These are phyloP conservation scores for Anser brachyrhynchus DNA, from an alignment of 2,113 vertebrate species.

Conservation along the genomic window DNA sequence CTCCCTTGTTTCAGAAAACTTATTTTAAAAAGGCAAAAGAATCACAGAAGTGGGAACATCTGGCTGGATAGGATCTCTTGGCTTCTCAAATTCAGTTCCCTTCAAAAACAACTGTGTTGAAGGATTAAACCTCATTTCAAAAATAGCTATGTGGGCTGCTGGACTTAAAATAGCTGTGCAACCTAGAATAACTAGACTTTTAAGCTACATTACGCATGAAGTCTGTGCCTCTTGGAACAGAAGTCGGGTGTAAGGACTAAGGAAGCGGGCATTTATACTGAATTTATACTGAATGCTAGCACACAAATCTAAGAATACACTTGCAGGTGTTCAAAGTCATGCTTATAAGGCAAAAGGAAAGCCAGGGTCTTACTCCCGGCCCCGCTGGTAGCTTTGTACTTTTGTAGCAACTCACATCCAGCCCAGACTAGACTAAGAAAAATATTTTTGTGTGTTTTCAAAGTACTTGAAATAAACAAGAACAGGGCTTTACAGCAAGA, in stretches of 20 bases:
- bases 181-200: accelerated
- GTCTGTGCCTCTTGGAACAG: neutral
- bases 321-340: neutral
- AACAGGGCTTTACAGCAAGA: neutral
- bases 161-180: neutral
- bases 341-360: neutral
- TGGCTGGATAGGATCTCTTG: neutral
- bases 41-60: neutral
- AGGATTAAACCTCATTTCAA: neutral
- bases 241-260: neutral
- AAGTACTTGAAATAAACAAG: neutral
- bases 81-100: neutral
- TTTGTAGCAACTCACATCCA: neutral
- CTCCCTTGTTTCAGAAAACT: neutral
- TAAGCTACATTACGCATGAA: neutral
- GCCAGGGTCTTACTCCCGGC: neutral
- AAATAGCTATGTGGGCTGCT: neutral
- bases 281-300: neutral
- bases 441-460: neutral
- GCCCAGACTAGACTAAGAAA: accelerated
- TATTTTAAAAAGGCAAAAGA: neutral
- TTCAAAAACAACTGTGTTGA: neutral
- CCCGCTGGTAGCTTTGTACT: neutral
- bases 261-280: neutral
- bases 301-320: neutral